Conservation (phyloP, 1,140 invertebrate species). For the Brachionus plicatilis region DNA sequence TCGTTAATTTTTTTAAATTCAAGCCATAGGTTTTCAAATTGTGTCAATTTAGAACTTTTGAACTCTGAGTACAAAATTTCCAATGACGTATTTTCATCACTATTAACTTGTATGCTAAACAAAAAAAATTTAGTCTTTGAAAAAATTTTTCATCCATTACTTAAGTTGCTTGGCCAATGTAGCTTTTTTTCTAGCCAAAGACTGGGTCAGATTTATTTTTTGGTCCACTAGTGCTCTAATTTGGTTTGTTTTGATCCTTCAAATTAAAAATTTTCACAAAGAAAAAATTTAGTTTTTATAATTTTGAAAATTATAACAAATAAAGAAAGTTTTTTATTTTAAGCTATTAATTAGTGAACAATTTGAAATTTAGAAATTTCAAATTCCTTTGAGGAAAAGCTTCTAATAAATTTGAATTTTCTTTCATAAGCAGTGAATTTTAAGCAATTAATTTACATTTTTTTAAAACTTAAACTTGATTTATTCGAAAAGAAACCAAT, state of each 20-base stretch:
- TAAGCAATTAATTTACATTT: too few relatives aligned
- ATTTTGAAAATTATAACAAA: too few relatives aligned
- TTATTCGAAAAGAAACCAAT: not conserved
- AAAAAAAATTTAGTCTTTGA: not conserved
- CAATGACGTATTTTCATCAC: not conserved
- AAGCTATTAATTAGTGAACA: too few relatives aligned
- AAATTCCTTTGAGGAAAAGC: too few relatives aligned
- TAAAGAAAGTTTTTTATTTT: too few relatives aligned
- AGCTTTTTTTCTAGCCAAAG: not conserved
- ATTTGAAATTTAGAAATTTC: too few relatives aligned
- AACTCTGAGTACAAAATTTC: not conserved
- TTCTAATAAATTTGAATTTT: too few relatives aligned
- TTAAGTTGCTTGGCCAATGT: not conserved
- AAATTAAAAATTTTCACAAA: not conserved
- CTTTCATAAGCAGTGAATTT: too few relatives aligned
- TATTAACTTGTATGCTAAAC: not conserved
- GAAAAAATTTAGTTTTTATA: too few relatives aligned
- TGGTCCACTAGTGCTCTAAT: not conserved
- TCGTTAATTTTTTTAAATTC: not conserved
- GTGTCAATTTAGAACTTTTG: not conserved
- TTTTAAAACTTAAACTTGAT: too few relatives aligned
- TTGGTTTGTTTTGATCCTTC: not conserved
- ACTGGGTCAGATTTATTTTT: conserved; percentile 13
- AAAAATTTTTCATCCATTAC: not conserved
- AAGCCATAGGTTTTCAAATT: conserved; percentile 13